Percentiles rank a stretch among this genome's conserved stretches.
Evolutionary conservation across 2,113 vertebrate species (phyloP).

Genomic region (Coptodon bakossiorum): DNA sequence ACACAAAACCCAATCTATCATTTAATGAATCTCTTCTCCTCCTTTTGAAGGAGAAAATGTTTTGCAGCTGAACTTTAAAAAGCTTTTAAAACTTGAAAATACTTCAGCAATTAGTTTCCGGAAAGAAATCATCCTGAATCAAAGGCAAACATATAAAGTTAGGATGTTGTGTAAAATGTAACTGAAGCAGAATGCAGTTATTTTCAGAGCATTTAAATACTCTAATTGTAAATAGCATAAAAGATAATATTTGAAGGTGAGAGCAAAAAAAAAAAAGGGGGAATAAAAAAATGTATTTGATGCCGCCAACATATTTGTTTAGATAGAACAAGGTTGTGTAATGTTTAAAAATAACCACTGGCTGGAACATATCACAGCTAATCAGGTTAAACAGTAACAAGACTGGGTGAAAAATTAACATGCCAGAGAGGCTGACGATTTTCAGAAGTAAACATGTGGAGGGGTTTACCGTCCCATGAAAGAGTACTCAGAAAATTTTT

Average conservation of each 20-base stretch:
- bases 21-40: background rate
- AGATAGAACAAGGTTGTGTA: background rate
- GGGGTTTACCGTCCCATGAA: background rate
- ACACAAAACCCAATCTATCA: background rate
- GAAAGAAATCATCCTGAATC: background rate
- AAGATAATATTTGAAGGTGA: background rate
- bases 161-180: background rate
- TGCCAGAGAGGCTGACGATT: background rate
- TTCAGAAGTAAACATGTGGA: background rate
- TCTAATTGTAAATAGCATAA: background rate
- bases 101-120: background rate
- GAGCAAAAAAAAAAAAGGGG: background rate
- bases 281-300: background rate
- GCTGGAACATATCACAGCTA: background rate
- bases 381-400: background rate
- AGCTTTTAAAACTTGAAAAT: background rate
- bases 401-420: background rate
- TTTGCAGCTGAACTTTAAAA: background rate
- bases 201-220: background rate
- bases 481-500: background rate
- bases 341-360: background rate
- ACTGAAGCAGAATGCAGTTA: background rate
- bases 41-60: background rate
- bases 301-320: background rate
- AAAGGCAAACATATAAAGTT: background rate